Conservation (phyloP, 23 tunicate genomes). For the Phallusia fumigata region DNA sequence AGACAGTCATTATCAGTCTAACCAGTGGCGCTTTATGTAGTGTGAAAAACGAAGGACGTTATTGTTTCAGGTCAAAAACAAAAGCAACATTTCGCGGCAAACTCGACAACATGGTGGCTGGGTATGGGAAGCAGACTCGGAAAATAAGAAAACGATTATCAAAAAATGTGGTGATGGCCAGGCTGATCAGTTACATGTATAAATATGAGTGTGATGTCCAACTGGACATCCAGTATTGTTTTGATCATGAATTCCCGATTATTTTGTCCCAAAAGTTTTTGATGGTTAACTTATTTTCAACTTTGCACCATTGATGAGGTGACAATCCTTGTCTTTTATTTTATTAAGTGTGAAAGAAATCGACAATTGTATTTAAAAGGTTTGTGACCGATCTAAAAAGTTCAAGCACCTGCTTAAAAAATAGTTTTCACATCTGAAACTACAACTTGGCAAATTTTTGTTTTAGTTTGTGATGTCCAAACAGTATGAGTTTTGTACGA, state of each 20-base stretch:
- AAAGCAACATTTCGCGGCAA: constrained; percentile 89
- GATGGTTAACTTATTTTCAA: constrained; percentile 89
- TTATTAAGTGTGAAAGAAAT: no score
- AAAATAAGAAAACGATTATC: constrained; percentile 67
- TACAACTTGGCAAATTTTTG: no score
- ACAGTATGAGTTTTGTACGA: no score
- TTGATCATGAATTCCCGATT: constrained; percentile 86
- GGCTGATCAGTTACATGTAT: constrained; percentile 68
- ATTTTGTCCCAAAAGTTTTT: constrained; percentile 63
- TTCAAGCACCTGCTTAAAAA: no score
- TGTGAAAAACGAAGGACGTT: no score
- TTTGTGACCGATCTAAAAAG: no score
- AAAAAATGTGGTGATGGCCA: constrained; percentile 83
- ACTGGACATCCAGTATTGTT: constrained; percentile 85
- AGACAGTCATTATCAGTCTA: no score
- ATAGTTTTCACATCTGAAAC: no score
- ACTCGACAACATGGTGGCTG: constrained; percentile 96
- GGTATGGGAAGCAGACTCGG: constrained; percentile 66
- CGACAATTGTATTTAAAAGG: no score
- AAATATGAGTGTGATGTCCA: constrained; percentile 66
- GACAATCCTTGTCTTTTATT: no score
- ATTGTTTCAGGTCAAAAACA: constrained; percentile 45
- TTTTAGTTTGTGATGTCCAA: no score
- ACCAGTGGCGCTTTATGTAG: no score
- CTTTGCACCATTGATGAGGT: constrained; percentile 76